Base-by-base conservation (phyloP, 2,113 vertebrate species). In the Tor tambroides region DNA sequence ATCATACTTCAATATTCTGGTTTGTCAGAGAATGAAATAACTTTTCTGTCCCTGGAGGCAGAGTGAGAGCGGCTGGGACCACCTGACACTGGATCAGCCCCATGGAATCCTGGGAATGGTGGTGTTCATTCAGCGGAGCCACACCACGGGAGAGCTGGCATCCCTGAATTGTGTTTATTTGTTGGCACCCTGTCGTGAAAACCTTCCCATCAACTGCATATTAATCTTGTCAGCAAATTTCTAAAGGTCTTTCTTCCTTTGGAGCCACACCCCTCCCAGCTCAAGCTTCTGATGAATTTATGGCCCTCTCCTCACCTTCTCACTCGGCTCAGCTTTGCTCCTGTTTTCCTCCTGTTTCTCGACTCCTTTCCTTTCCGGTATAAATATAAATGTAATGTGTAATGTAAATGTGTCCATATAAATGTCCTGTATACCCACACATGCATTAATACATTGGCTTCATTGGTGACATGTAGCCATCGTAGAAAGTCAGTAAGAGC, bases 81-180 rank as follows among this genome's bases (percentile, higher is more conserved):
- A 93, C 91, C 92, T 93, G 93, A 95, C 91, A 95, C 92, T 90
- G 46, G 91, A 94, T 95, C 91, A 87, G 72, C 85, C 74, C 0
- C 2, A 74, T 81, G 94, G 94, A 97, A 97, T 98, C 95, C 89
- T 89, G 94, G 90, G 93, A 94, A 95, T 5, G 87, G 93, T 10
- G 89, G 86, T 88, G 92, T 93, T 92, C 91, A 83, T 87, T 87
- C n/a, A 84, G 85, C 86, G 89, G 90, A 81, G 84, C 78, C 80
- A 65, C 88, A 61, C 87, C 46, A 71, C 65, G 6, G 87, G 86
- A 83, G 83, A 90, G 59, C 67, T 91, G 94, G 95, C 94, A 96
- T 96, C 93, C 95, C 93, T 95, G 95, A 96, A 96, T 96, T 97
- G 96, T 96, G 97, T 98, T 98, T 98, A 98, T 98, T 96, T 95